Evolutionary conservation across 2,797 vertebrate genomes (phyloP).

Genomic region (Lophotriccus pileatus): DNA sequence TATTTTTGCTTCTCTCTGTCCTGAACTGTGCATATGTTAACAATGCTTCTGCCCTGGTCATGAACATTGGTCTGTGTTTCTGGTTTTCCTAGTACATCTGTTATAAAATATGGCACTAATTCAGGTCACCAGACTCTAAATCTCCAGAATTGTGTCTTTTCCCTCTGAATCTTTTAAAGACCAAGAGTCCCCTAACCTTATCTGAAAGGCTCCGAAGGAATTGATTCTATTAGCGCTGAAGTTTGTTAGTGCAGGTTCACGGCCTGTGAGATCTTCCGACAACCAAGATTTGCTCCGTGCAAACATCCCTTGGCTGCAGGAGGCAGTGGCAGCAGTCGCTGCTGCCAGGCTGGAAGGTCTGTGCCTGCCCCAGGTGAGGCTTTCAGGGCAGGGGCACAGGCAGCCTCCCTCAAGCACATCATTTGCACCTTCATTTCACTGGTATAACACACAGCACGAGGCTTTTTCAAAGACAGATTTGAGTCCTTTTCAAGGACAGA

Average conservation of each 20-base stretch:
- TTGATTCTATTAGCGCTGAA: neutral
- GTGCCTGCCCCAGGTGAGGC: neutral
- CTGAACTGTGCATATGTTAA: neutral
- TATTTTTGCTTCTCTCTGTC: neutral
- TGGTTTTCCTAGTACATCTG: neutral
- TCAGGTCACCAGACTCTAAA: neutral
- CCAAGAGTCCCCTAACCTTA: neutral
- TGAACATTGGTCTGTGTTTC: neutral
- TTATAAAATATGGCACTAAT: neutral
- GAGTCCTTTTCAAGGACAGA: neutral
- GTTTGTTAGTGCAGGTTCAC: conserved; percentile 10
- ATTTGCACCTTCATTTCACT: neutral
- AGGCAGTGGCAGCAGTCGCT: neutral
- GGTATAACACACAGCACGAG: neutral
- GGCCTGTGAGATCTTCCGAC: neutral
- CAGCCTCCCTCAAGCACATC: neutral
- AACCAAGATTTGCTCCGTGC: neutral
- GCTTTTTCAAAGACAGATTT: neutral
- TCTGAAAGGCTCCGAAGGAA: conserved; percentile 6
- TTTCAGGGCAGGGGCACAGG: neutral
- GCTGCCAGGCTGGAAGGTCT: neutral
- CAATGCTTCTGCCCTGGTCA: neutral
- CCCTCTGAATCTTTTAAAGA: neutral
- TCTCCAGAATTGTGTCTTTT: neutral
- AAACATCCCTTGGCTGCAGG: neutral